These are phyloP conservation scores for Carollia perspicillata DNA, from an alignment of 2,113 vertebrate species.

Conservation along the genomic window DNA sequence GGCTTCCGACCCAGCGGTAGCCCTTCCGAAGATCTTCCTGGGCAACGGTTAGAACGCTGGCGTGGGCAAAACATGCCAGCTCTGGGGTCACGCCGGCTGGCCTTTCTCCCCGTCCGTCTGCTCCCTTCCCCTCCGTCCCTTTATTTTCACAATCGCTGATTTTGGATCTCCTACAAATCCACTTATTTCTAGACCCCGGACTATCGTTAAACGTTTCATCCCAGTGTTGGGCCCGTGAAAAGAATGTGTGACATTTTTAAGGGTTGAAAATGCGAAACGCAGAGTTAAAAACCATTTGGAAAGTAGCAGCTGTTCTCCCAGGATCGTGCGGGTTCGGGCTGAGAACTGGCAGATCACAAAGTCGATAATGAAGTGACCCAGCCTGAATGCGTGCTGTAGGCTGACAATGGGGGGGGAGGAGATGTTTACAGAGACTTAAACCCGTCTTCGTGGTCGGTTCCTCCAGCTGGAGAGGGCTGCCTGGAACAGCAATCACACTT, in stretches of 20 bases:
- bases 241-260: background rate
- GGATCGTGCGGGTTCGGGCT: too few species aligned
- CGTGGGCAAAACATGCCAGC: background rate
- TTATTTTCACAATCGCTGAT: background rate
- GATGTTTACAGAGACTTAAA: background rate
- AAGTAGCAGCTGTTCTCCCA: background rate
- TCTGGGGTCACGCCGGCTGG: background rate
- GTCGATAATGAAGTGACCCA: background rate
- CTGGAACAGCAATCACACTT: constrained; percentile 25
- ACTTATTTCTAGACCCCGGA: background rate
- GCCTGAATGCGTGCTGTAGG: constrained; percentile 14
- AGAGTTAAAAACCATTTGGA: constrained; percentile 6
- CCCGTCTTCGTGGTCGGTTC: constrained; percentile 28
- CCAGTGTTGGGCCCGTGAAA: background rate
- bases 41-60: background rate
- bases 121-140: background rate
- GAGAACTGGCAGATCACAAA: background rate
- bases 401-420: background rate
- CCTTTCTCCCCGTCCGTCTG: background rate
- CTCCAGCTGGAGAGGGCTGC: constrained; percentile 49
- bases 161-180: background rate
- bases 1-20: background rate
- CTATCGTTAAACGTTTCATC: background rate
- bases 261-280: background rate
- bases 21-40: background rate